A percentile compares a stretch with the other conserved stretches of the same genome.
phyloP scores from a whole-genome alignment of 2,797 vertebrate genomes.

The Psittacula derbiana region DNA sequence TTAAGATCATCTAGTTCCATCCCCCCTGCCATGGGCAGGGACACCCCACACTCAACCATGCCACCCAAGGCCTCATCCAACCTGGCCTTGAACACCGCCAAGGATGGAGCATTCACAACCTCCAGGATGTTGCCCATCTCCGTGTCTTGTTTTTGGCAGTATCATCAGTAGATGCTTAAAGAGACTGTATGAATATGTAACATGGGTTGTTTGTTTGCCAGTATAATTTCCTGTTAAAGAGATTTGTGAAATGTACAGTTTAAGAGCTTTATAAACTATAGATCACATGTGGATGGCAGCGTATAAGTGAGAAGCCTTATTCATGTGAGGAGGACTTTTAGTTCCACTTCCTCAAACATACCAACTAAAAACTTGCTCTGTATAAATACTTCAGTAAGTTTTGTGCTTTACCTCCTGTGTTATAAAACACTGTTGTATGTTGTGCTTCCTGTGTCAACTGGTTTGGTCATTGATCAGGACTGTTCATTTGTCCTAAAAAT shows the following conservation, averaged over 20 bases:
- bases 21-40: no score
- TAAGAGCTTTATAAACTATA: neutral
- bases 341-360: neutral
- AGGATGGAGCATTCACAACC: no score
- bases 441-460: neutral
- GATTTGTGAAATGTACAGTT: neutral
- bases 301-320: neutral
- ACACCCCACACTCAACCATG: no score
- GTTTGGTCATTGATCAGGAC: neutral
- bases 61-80: no score
- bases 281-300: neutral
- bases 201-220: neutral
- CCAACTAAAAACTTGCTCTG: neutral
- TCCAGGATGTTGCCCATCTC: neutral
- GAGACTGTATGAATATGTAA: neutral
- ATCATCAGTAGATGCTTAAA: neutral
- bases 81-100: no score
- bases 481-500: neutral
- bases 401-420: neutral
- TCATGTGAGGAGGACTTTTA: neutral
- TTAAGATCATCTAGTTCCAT: no score
- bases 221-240: neutral
- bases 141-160: neutral
- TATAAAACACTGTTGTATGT: neutral
- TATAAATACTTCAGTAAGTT: neutral